Base-by-base conservation (phyloP, 2,113 vertebrate species). In the Crotalus helleri region DNA sequence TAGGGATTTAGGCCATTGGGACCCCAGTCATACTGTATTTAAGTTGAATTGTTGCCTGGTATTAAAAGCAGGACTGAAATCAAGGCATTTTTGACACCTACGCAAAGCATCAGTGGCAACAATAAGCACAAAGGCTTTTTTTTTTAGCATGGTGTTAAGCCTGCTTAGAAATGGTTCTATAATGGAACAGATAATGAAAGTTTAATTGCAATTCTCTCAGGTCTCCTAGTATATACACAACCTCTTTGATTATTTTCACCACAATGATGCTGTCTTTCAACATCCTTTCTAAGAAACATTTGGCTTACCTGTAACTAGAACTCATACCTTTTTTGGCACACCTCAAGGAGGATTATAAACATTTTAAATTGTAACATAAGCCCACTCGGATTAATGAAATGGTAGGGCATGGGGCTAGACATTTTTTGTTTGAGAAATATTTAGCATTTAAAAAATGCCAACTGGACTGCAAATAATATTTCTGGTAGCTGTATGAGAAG, bases 111-210 rank as follows among this genome's bases (percentile, higher is more conserved):
- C 85, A 88, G 26, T 92, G 33, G 9, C 17, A 85, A 95, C 92
- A 88, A 85, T 85, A 64, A 26, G 53, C 1, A 0, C 0, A 0
- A 58, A 93, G 51, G 24, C 11, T 33, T 88, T 95, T 95, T 96
- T 96, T 95, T 94, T 95, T 23, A 90, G 81, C 93, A 90, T 90
- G 17, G 95, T 95, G 91, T 91, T 93, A 95, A 97, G 94, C 95
- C 96, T 90, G 91, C 94, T 85, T 44, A 93, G 96, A 94, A 96
- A 51, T 85, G 69, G 94, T 95, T 87, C 96, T 95, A 94, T 97
- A 96, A 97, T 96, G 94, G 96, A 97, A 97, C 95, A 90, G 58
- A 93, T 95, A 94, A 97, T 94, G 95, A 95, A 97, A 96, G 81
- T 95, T 96, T 97, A 96, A 97, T 97, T 96, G 94, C 96, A 89